Conservation (phyloP, 2,888 invertebrate species). For the Hermaeophaga mercurialis region DNA sequence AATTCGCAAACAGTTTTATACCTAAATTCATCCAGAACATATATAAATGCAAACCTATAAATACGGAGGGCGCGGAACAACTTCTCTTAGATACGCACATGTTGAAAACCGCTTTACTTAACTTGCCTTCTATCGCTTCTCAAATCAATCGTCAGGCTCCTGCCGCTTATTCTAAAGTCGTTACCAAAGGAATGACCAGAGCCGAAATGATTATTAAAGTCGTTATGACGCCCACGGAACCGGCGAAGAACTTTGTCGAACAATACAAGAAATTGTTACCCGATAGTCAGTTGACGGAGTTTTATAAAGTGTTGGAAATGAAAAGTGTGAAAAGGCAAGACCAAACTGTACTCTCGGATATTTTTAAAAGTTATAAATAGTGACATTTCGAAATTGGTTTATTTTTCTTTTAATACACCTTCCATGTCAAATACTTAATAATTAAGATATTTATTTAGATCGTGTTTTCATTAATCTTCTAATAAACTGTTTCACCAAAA, state of each 20-base stretch:
- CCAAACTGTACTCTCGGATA: constrained; percentile 63
- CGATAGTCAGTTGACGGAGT: constrained; percentile 86
- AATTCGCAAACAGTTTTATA: constrained; percentile 94
- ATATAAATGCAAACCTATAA: constrained; percentile 89
- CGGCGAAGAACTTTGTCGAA: constrained; percentile 79
- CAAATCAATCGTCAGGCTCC: constrained; percentile 89
- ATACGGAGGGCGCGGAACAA: constrained; percentile 93
- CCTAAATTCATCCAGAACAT: constrained; percentile 91
- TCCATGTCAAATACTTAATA: too few species aligned
- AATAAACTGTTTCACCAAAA: too few species aligned
- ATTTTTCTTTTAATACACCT: too few species aligned
- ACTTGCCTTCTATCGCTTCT: constrained; percentile 91
- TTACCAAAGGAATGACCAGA: constrained; percentile 83
- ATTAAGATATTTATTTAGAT: too few species aligned
- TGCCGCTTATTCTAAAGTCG: constrained; percentile 80
- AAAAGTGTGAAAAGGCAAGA: constrained; percentile 73
- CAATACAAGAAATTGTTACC: constrained; percentile 91
- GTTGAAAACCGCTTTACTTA: constrained; percentile 90
- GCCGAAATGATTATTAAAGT: constrained; percentile 99
- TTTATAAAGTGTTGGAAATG: constrained; percentile 95
- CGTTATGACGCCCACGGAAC: constrained; percentile 92
- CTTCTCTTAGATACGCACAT: constrained; percentile 91
- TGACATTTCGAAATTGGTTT: background rate
- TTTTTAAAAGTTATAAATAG: constrained; percentile 58
- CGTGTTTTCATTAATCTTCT: too few species aligned